Evolutionary conservation across 2,888 invertebrate genomes (phyloP).

Genomic region (Lathronympha strigana): DNA sequence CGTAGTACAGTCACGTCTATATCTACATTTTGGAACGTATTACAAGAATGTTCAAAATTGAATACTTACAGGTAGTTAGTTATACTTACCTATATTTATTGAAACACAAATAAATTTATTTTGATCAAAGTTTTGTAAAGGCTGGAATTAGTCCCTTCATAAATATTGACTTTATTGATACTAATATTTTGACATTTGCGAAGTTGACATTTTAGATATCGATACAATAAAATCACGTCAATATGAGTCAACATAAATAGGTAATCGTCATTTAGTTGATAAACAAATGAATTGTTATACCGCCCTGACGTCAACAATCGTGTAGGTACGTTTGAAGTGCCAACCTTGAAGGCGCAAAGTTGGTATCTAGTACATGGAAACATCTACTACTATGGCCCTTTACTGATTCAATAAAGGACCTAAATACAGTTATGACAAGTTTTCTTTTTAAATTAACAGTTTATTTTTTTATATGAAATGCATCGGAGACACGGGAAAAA

Average conservation of each 20-base stretch:
- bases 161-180: too few relatives aligned
- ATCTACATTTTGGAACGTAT: too few relatives aligned
- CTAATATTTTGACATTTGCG: background rate
- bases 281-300: constrained; percentile 33
- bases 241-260: constrained; percentile 4
- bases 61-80: too few relatives aligned
- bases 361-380: constrained; percentile 7
- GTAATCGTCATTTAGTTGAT: constrained; percentile 32
- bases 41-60: too few relatives aligned
- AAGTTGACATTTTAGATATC: background rate
- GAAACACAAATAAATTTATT: too few relatives aligned
- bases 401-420: too few relatives aligned
- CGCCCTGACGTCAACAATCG: constrained; percentile 24
- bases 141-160: too few relatives aligned
- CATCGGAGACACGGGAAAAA: background rate
- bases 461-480: background rate
- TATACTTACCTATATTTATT: too few relatives aligned
- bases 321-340: constrained; percentile 11
- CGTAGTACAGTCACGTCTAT: too few relatives aligned
- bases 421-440: too few relatives aligned
- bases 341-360: constrained; percentile 22
- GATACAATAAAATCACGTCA: constrained; percentile 10
- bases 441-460: background rate
- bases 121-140: too few relatives aligned
- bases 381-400: background rate